Base-by-base conservation (phyloP, 2,113 vertebrate genomes). In the Strix uralensis region DNA sequence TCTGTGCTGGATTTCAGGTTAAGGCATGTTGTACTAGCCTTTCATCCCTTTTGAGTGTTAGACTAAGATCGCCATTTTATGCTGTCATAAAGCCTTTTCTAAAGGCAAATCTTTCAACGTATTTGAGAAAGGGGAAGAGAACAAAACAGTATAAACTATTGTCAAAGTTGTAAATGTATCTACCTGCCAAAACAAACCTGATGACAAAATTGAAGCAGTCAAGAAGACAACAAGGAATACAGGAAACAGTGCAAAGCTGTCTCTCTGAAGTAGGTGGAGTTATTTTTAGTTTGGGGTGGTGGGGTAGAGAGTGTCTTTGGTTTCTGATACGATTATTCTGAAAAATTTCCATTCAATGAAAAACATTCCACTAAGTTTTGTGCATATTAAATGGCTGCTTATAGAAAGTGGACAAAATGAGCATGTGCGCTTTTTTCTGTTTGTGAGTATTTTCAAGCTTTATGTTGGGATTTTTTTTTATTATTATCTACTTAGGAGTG, bases 31-130 rank as follows among this genome's bases (percentile, higher is more conserved):
- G 26, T 79, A 72, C 62, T 54, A 91, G 90, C 47, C 46, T 87
- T 94, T 78, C 40, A 59, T 79, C 34, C 58, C 42, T 86, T 42
- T 54, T 61, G 47, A 95, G 54, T 73, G n/a, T 80, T 92, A 62
- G 44, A 82, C 55, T 52, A 38, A 57, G 73, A 70, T 47, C 79
- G 38, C 22, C 9, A 77, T 91, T 96, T 91, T 75, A 66, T 92
- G 65, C 38, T 96, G 72, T 88, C 80, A 63, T 66, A 73, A 92
- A 86, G 29, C 12, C n/a, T 57, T 78, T 93, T 82, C 72, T 66
- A 94, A 96, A 92, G 75, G 36, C n/a, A 91, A 91, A 91, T 59
- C 49, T 89, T 94, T 93, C 70, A 96, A 93, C 26, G n/a, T 36
- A 42, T 61, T 57, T 89, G 59, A 69, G 55, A n/a, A 69, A 62